Evolutionary conservation across 2,888 invertebrate species (phyloP).

Genomic region (Salpingus planirostris): DNA sequence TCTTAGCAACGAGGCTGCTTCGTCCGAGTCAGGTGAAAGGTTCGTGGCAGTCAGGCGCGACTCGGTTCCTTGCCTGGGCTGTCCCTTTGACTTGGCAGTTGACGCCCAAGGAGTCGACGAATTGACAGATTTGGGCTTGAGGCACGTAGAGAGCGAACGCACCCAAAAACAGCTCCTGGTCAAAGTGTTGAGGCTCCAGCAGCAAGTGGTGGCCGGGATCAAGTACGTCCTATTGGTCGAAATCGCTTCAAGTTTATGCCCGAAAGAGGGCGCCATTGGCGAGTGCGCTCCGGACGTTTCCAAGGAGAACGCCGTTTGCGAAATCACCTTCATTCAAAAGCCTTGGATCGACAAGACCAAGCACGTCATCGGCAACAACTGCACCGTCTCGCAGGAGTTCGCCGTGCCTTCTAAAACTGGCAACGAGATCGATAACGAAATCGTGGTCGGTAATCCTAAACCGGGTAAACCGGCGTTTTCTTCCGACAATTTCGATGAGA

Average conservation of each 20-base stretch:
- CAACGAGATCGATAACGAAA: constrained; percentile 33
- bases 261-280: constrained; percentile 27
- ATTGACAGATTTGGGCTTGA: constrained; percentile 44
- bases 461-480: not conserved
- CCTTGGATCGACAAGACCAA: constrained; percentile 57
- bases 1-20: constrained; percentile 24
- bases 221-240: constrained; percentile 49
- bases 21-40: constrained; percentile 45
- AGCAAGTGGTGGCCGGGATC: constrained; percentile 53
- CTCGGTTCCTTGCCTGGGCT: constrained; percentile 44
- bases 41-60: constrained; percentile 43
- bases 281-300: constrained; percentile 36
- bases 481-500: constrained; percentile 24
- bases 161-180: constrained; percentile 39
- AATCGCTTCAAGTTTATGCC: constrained; percentile 38
- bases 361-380: constrained; percentile 56
- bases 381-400: constrained; percentile 50
- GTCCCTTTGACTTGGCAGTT: constrained; percentile 45
- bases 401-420: constrained; percentile 23
- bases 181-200: constrained; percentile 45
- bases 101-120: constrained; percentile 45
- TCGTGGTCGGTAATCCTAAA: constrained; percentile 19
- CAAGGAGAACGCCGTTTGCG: constrained; percentile 40
- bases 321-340: constrained; percentile 54
- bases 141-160: constrained; percentile 40